Evolutionary conservation across 2,888 invertebrate genomes (phyloP).

Genomic region (Chalcosyrphus nemorum): DNA sequence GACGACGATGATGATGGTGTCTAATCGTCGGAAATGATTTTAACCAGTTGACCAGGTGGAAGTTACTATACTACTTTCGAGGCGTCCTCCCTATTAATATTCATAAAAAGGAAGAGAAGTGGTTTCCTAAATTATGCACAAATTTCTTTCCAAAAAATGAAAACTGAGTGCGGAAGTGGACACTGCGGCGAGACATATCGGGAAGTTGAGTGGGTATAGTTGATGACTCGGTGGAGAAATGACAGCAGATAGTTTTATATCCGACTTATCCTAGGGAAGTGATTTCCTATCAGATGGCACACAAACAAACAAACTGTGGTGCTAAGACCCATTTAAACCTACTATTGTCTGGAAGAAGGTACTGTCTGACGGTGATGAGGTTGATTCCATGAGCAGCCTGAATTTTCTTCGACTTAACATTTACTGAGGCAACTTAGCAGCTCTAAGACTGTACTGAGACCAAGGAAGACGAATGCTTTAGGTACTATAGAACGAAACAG

Average conservation of each 20-base stretch:
- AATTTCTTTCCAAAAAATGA: neutral
- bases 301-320: no score
- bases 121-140: neutral
- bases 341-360: no score
- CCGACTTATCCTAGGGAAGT: no score
- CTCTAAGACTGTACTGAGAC: no score
- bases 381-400: no score
- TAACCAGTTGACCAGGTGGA: neutral
- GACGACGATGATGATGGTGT: neutral
- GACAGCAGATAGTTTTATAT: neutral
- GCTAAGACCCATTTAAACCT: no score
- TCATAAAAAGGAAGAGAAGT: neutral
- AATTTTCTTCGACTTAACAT: no score
- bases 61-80: neutral
- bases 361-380: no score
- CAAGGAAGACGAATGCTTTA: no score
- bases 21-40: neutral
- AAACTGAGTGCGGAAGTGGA: neutral
- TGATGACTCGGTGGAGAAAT: neutral
- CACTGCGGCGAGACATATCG: neutral
- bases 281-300: no score
- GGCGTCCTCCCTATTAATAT: neutral
- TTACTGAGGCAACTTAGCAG: no score
- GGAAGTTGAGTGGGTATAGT: neutral
- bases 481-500: no score